These are phyloP conservation scores for Actinernus sp. DNA, from an alignment of 92 coral and sea anemone species.

Conservation along the genomic window DNA sequence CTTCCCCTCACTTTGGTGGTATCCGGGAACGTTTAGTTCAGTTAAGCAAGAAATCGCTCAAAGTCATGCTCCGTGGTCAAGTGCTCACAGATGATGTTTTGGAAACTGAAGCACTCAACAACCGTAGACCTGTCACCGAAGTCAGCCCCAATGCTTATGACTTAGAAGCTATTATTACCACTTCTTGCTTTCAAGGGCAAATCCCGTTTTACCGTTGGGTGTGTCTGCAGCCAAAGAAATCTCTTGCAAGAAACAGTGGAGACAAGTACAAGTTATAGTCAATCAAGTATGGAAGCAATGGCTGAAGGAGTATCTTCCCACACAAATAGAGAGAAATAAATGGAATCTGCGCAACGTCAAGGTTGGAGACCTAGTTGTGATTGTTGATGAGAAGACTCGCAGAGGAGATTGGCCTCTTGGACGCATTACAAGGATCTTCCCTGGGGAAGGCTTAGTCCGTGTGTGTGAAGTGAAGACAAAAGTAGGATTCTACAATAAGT, in stretches of 20 bases:
- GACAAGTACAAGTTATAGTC: no score
- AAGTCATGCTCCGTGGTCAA: no score
- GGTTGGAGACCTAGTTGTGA: no score
- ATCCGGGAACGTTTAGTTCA: conserved; percentile 29
- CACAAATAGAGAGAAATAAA: conserved; percentile 10
- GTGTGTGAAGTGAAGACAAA: conserved; percentile 32
- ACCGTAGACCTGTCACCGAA: conserved; percentile 36
- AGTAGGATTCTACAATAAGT: no score
- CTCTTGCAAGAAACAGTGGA: no score
- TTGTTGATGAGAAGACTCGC: conserved; percentile 9
- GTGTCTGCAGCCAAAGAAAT: no score
- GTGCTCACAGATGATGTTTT: conserved; percentile 26
- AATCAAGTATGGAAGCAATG: no score
- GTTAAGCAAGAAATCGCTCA: no score
- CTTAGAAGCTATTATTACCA: conserved; percentile 58
- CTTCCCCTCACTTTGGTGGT: conserved; percentile 22
- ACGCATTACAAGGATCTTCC: conserved; percentile 38
- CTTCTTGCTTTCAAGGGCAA: conserved; percentile 45
- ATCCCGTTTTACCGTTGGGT: no score
- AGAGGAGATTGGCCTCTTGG: conserved; percentile 55
- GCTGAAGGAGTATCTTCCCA: conserved; percentile 6
- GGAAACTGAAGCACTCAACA: not conserved
- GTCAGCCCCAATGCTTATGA: conserved; percentile 46
- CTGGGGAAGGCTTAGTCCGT: conserved; percentile 22
- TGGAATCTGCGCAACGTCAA: conserved; percentile 23